A percentile compares a stretch with the other conserved stretches of the same genome.
Conservation (phyloP, 1,140 invertebrate genomes). For the Pseudomyrmex concolor region DNA sequence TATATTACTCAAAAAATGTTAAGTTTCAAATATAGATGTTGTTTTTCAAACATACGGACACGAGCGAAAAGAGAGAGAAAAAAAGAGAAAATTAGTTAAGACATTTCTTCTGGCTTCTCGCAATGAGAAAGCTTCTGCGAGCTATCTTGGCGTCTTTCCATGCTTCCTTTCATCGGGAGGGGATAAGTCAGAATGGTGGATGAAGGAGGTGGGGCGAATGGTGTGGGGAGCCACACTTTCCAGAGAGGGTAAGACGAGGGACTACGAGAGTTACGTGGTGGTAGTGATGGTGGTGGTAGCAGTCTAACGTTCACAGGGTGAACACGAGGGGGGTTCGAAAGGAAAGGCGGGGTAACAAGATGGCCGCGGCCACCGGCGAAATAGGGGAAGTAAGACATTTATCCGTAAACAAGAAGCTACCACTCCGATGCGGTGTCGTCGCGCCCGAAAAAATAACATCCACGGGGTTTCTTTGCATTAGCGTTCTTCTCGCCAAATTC, state of each 20-base stretch:
- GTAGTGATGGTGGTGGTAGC: constrained; percentile 68
- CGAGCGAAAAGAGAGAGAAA: not conserved
- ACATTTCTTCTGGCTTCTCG: constrained; percentile 53
- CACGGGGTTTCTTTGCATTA: constrained; percentile 28
- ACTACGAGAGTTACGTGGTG: constrained; percentile 71
- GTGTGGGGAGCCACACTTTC: constrained; percentile 72
- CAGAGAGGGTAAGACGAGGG: constrained; percentile 77
- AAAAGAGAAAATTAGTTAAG: not conserved
- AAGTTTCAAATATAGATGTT: not conserved
- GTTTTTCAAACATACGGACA: not conserved
- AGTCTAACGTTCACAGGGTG: constrained; percentile 76
- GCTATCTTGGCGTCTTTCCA: constrained; percentile 61
- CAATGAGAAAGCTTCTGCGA: constrained; percentile 70
- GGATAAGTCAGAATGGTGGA: constrained; percentile 74
- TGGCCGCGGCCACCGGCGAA: constrained; percentile 74
- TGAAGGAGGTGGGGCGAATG: constrained; percentile 70
- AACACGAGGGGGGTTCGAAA: constrained; percentile 73
- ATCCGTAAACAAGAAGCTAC: constrained; percentile 67
- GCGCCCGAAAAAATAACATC: constrained; percentile 50
- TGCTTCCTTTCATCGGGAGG: constrained; percentile 59
- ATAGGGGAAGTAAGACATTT: constrained; percentile 81
- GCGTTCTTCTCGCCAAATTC: constrained; percentile 9
- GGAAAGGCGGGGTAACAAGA: constrained; percentile 80
- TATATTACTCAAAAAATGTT: not conserved
- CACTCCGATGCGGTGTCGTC: constrained; percentile 25